Evolutionary conservation across 2,113 vertebrate species (phyloP), one percentile per base, ranked within the genome.

Genomic region (Sclerurus mexicanus): DNA sequence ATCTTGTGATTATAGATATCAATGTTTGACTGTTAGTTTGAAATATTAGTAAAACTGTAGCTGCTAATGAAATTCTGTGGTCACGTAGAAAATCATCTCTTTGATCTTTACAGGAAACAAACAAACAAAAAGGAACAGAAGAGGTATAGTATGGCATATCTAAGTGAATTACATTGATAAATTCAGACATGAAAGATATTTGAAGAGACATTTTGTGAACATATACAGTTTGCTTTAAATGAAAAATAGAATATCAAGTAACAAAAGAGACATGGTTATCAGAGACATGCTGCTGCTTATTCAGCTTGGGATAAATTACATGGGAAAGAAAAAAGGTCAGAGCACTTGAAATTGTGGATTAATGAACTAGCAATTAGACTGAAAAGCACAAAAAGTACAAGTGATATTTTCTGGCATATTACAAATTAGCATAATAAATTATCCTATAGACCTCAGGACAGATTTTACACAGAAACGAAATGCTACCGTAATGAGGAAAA

Each of bases 291-390:
- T 92, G 72, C 23, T 87, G 27, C 35, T 94, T 58, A 46, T 69
- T 90, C 76, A 84, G 10, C 12, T 72, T 91, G 72, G n/a, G 71
- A 85, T 7, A 95, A 96, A 96, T 76, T 73, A 56, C 59, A 72
- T 10, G 77, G 46, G 62, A 46, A 46, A 46, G 93, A 96, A 95
- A 47, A 92, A 96, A 94, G 72, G 63, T 94, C 90, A 95, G 44
- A 92, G 31, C 23, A 67, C 52, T 85, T 87, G 53, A 89, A 91
- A 23, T 4, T 87, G 27, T 79, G 42, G n/a, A 82, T 93, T 89
- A 68, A 56, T 77, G 53, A 85, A 81, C 78, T 64, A 77, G 33
- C 47, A 85, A 83, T 91, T 87, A 90, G 31, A 81, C 25, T 69
- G 27, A 85, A 89, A 88, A 67, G 24, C 24, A 42, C 14, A 91